phyloP scores from a whole-genome alignment of 2,888 invertebrate genomes.

The Molorchus minor region DNA sequence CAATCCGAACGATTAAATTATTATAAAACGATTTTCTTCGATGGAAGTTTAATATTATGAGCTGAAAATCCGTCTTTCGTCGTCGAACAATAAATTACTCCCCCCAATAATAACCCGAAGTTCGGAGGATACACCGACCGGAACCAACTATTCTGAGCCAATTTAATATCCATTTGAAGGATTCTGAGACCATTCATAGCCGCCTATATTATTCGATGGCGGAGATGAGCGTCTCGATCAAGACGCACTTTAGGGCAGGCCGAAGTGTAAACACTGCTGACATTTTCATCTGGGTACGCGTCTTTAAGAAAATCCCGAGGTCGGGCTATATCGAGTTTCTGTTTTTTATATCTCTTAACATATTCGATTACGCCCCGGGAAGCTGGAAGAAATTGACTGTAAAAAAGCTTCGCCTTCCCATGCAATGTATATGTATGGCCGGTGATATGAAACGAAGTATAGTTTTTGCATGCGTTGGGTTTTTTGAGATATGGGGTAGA shows the following conservation, averaged over 20 bases:
- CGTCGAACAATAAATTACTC: too few species aligned
- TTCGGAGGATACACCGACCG: constrained; percentile 48
- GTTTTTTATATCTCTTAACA: too few species aligned
- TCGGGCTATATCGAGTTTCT: too few species aligned
- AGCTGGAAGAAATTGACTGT: too few species aligned
- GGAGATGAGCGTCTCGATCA: constrained; percentile 8
- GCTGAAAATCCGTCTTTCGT: constrained; percentile 35
- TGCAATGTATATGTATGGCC: too few species aligned
- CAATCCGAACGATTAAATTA: constrained; percentile 7
- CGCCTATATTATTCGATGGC: constrained; percentile 6
- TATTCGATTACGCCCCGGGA: too few species aligned
- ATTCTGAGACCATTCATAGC: constrained; percentile 5
- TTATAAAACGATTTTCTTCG: constrained; percentile 8
- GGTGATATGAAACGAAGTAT: too few species aligned
- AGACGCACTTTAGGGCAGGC: neutral
- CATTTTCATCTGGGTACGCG: too few species aligned
- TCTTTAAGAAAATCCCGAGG: too few species aligned
- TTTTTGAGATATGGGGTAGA: too few species aligned
- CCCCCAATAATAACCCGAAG: constrained; percentile 45
- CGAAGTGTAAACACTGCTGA: neutral
- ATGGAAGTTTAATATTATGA: constrained; percentile 38
- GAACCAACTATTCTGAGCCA: constrained; percentile 52
- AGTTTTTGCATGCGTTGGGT: too few species aligned
- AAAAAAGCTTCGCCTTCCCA: too few species aligned
- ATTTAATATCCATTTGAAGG: constrained; percentile 53